Conservation (phyloP, 2,797 vertebrate genomes). For the Taenioides sp. region DNA sequence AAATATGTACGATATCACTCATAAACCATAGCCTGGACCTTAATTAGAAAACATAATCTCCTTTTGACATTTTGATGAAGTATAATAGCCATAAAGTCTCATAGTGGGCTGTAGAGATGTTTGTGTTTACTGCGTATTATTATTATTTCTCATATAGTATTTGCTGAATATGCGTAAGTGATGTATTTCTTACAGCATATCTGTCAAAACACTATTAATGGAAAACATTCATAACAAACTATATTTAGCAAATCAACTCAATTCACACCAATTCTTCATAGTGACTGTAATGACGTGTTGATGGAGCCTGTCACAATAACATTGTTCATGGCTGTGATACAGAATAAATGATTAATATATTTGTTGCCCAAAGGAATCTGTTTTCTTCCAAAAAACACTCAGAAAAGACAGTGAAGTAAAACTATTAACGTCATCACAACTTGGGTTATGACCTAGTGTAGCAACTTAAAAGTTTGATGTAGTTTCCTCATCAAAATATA, state of each 20-base stretch:
- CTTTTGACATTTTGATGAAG: conserved; percentile 1
- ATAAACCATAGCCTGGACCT: conserved; percentile 4
- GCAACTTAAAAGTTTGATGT: no score
- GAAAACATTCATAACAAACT: conserved; percentile 3
- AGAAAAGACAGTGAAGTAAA: background rate
- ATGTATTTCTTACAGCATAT: background rate
- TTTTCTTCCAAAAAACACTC: conserved; percentile 2
- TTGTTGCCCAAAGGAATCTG: conserved; percentile 7
- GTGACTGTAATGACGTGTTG: background rate
- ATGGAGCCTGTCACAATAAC: conserved; percentile 5
- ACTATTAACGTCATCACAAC: background rate
- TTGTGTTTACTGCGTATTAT: background rate
- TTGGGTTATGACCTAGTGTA: background rate
- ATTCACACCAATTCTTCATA: background rate
- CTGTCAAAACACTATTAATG: background rate
- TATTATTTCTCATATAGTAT: background rate
- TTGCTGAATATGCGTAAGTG: background rate
- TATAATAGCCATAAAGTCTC: conserved; percentile 4
- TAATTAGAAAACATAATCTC: conserved; percentile 10
- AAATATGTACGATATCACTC: conserved; percentile 7
- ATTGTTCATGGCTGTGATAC: background rate
- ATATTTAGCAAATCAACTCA: conserved; percentile 5
- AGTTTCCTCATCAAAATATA: no score
- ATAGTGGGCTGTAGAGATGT: conserved; percentile 3
- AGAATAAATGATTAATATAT: background rate